A percentile compares a stretch with the other conserved stretches of the same genome.
Conservation (phyloP, 2,888 invertebrate genomes). For the Tricholauxania praeusta region DNA sequence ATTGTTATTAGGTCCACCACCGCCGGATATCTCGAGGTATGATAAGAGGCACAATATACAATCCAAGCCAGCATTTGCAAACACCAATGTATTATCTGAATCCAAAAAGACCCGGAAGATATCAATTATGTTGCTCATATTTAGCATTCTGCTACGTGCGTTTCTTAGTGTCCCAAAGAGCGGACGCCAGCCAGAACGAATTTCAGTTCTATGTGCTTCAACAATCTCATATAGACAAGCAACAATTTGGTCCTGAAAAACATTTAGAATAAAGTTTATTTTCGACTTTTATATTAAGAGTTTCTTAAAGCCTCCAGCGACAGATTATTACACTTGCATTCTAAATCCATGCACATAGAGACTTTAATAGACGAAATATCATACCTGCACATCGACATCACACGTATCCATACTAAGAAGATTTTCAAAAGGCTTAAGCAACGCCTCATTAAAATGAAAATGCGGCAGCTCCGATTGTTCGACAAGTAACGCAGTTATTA, state of each 20-base stretch:
- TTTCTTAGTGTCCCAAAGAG: constrained; percentile 93
- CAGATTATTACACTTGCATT: background rate
- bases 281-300: background rate
- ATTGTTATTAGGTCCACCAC: constrained; percentile 78
- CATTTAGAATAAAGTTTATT: background rate
- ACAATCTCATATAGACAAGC: constrained; percentile 96
- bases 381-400: constrained; percentile 90
- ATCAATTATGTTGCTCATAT: constrained; percentile 80
- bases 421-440: constrained; percentile 95
- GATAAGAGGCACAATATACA: constrained; percentile 91
- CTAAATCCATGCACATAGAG: background rate
- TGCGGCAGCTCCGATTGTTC: constrained; percentile 90
- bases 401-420: constrained; percentile 92
- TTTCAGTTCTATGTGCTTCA: constrained; percentile 92
- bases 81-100: constrained; percentile 92
- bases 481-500: constrained; percentile 87
- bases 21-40: constrained; percentile 68
- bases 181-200: constrained; percentile 96
- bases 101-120: constrained; percentile 94
- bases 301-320: background rate
- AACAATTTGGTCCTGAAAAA: constrained; percentile 86
- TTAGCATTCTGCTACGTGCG: constrained; percentile 77
- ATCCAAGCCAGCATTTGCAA: constrained; percentile 93
- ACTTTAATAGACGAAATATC: background rate
- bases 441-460: constrained; percentile 95